Evolutionary conservation across 2,113 vertebrate species (phyloP).

Genomic region (Petrocephalus microphthalmus): DNA sequence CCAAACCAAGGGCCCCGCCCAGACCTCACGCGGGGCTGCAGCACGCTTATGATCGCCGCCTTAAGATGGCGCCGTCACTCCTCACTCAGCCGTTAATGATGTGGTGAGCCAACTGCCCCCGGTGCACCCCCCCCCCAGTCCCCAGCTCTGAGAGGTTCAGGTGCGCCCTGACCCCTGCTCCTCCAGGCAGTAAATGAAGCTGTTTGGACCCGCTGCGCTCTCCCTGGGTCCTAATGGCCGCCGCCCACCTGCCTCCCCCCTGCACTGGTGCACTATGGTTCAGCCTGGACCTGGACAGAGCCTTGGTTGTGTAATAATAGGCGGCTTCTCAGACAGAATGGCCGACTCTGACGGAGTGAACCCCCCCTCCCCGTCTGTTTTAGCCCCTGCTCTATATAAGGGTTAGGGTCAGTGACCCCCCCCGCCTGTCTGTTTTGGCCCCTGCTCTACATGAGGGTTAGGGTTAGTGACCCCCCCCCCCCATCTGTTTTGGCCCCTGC

Average conservation of each 20-base stretch:
- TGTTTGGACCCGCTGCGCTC: slow-evolving; percentile 43
- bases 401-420: no score
- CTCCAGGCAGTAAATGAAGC: slow-evolving; percentile 57
- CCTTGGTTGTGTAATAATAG: not conserved
- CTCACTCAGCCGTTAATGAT: slow-evolving; percentile 37
- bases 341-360: not conserved
- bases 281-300: not conserved
- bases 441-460: not conserved
- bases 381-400: not conserved
- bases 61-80: slow-evolving; percentile 12
- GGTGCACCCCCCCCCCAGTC: slow-evolving; percentile 47
- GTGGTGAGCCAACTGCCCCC: slow-evolving; percentile 49
- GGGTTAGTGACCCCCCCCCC: not conserved
- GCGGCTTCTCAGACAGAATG: not conserved
- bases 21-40: not conserved
- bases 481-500: not conserved
- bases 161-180: slow-evolving; percentile 55
- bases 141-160: slow-evolving; percentile 49
- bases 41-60: not conserved
- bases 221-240: slow-evolving; percentile 36
- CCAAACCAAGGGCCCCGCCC: slow-evolving; percentile 24
- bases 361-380: not conserved
- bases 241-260: not conserved
- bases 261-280: not conserved
- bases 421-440: not conserved